Base-by-base conservation (phyloP, 2,888 invertebrate species). In the Dynastes tityus region DNA sequence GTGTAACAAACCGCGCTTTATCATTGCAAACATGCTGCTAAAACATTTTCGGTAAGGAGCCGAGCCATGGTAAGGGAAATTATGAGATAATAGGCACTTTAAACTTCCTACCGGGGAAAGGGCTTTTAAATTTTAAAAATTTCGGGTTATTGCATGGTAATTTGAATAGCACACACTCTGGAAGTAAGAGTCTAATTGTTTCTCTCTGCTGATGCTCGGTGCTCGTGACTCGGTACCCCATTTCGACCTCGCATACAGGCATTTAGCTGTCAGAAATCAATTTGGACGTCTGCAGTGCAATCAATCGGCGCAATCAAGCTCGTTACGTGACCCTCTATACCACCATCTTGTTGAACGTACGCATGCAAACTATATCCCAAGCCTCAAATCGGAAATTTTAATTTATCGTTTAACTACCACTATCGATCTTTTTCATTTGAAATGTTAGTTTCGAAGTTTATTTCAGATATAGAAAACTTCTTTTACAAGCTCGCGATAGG, bases 211-310 rank as follows among this genome's bases (percentile, higher is more conserved):
- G 80, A 81, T 45, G 45, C 8, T 45, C 45, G 45, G 11, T 64
- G 40, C 75, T 67, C 75, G 74, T 67, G 67, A 80, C 79, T 81
- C 45, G 77, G 81, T 80, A 77, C 77, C 68, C 80, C 78, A 79
- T 78, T 79, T 70, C 79, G 78, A 71, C 67, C 80, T 80, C 81
- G 79, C 80, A 81, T 80, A 80, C 80, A 79, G 81, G 80, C 82
- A 80, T 81, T 82, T 80, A 81, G 77, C 81, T 82, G 82, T 82
- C 81, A 82, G 81, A 80, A 83, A 83, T 83, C 83, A 83, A 83
- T 83, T 83, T 82, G 78, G 71, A 73, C 79, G 77, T 80, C 79
- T 79, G 80, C 81, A 81, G 81, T 80, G 82, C 80, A 81, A 82
- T 83, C 82, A 82, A 81, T 83, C 79, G 79, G 77, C 78, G 80